Evolutionary conservation across 2,888 invertebrate genomes (phyloP), one percentile per base, ranked within the genome.

Genomic region (Argyresthia goedartella): DNA sequence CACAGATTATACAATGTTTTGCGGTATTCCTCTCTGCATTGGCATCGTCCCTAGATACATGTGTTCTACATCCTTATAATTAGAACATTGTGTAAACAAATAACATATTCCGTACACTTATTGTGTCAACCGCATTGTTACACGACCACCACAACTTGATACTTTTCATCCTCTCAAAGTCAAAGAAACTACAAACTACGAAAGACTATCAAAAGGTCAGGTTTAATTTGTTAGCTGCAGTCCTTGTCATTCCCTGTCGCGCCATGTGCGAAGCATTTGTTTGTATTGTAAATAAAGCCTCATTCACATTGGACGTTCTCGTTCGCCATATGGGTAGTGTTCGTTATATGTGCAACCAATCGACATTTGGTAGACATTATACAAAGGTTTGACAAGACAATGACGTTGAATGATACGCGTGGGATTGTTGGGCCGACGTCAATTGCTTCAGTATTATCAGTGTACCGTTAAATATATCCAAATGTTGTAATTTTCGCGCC

Each of bases 211-310:
- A 42, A 56, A 39, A 51, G 69, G 35, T 67, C 71, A 54, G 15
- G 3, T 34, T 59, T 60, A 4, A 16, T 8, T 75, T 71, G 81
- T 6, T 59, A 51, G 44, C 50, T 39, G 49, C 54, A 68, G 77
- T 57, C 81, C 82, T 82, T 85, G 84, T 85, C 84, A 81, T 62
- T 81, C 70, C 57, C 63, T 68, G 72, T 67, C 74, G 72, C 78
- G 77, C 73, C 84, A 85, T 85, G 72, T 85, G 84, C 71, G 63
- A 61, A 61, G 68, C 81, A 80, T 79, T 85, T 81, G 82, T 79
- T 73, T 75, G 72, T 68, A 68, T 57, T 68, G 68, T 81, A 81
- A 81, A 81, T 82, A 82, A 76, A 77, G 76, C 58, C 60, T 69
- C 67, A 66, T 69, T 67, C 67, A 71, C 67, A 66, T 64, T 67